Conservation (phyloP, 2,888 invertebrate genomes). For the Bellardia pandia region DNA sequence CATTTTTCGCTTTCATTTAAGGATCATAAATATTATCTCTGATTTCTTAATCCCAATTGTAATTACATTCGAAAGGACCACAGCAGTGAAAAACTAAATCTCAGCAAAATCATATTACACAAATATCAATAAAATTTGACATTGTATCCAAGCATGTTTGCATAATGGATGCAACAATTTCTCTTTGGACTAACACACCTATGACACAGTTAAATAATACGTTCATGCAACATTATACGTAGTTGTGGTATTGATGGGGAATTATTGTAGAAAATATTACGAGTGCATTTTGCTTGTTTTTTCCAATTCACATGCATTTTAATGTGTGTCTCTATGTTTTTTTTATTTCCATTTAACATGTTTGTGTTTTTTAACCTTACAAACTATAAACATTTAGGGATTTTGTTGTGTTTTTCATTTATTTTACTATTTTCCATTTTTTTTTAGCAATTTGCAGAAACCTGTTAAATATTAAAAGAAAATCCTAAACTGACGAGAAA, state of each 20-base stretch:
- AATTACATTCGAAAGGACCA: conserved; percentile 37
- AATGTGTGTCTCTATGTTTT: conserved; percentile 13
- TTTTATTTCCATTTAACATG: neutral
- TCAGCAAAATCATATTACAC: neutral
- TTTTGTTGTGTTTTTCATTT: conserved; percentile 8
- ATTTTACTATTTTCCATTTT: neutral
- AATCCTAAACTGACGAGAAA: conserved; percentile 50
- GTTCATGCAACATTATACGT: neutral
- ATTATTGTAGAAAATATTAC: conserved; percentile 22
- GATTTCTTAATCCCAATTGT: conserved; percentile 35
- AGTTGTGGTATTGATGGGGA: conserved; percentile 22
- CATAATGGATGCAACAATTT: conserved; percentile 52
- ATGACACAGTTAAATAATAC: conserved; percentile 38
- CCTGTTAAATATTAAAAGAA: conserved; percentile 44
- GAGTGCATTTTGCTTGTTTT: conserved; percentile 14
- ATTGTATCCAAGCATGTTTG: neutral
- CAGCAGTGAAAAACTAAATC: conserved; percentile 15
- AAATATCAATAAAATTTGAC: conserved; percentile 38
- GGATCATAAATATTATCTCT: conserved; percentile 12
- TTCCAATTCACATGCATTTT: conserved; percentile 27
- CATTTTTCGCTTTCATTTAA: neutral
- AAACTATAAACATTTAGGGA: conserved; percentile 39
- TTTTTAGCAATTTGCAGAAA: conserved; percentile 34
- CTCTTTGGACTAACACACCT: conserved; percentile 43
- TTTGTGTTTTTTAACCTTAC: conserved; percentile 30